Percentiles rank a stretch among this genome's conserved stretches.
phyloP scores from a whole-genome alignment of 2,113 vertebrate genomes.

The Nannospalax galili region DNA sequence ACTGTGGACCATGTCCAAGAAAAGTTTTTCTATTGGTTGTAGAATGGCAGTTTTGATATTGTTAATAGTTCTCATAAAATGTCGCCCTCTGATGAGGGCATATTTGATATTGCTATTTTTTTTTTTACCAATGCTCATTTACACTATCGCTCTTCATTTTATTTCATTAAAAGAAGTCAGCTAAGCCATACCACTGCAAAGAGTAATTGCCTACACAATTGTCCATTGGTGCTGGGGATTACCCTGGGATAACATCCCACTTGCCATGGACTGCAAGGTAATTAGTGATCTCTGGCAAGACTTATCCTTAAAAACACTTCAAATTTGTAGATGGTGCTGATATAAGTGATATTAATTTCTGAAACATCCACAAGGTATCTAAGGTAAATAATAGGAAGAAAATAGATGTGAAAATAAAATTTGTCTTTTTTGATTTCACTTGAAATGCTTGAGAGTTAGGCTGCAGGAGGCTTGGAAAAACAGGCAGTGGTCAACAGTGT shows the following conservation, averaged over 20 bases:
- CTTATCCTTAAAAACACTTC: not conserved
- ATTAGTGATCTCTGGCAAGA: not conserved
- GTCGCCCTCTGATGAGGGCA: not conserved
- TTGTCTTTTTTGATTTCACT: not conserved
- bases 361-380: not conserved
- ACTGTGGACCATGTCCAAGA: not conserved
- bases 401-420: not conserved
- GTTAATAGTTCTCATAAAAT: not conserved
- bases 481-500: rapidly evolving
- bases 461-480: not conserved
- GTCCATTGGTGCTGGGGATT: not conserved
- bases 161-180: not conserved
- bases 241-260: constrained; percentile 19
- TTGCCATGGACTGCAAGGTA: not conserved
- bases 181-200: not conserved
- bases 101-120: not conserved
- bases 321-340: constrained; percentile 5
- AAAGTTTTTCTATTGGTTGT: not conserved
- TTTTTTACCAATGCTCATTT: no score
- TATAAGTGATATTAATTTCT: constrained; percentile 24
- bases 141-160: not conserved
- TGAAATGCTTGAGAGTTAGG: not conserved
- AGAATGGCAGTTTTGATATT: not conserved
- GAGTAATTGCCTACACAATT: not conserved
- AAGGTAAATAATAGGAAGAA: not conserved